Evolutionary conservation across 2,888 invertebrate genomes (phyloP), one percentile per base, ranked within the genome.

Genomic region (Philereme transversata): DNA sequence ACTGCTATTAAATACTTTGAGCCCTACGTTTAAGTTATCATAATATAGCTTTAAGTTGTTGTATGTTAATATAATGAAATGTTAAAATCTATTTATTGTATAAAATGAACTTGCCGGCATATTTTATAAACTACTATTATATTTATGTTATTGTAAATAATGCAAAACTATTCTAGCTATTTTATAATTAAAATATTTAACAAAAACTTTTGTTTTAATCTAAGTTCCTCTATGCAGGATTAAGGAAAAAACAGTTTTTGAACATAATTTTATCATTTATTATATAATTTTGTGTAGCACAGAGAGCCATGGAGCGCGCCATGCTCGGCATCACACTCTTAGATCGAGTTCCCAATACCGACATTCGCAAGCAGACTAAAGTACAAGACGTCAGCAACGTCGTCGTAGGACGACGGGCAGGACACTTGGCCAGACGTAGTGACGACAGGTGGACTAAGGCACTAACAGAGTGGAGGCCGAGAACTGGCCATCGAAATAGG

Each of bases 1-100:
- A 93, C 93, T 80, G 93, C 93, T 84, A 93, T 92, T 65, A 93
- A 93, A 83, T 93, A 93, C 81, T 92, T 92, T 79, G 93, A 93
- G 73, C 93, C 93, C 52, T 93, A 93, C 73, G 90, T 93, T 72
- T 93, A 90, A 83, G 71, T 60, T 72, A 73, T 70, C 64, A 73
- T 68, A 72, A 55, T 70, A 70, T 73, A 71, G 38, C 36, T 44
- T 62, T 73, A 69, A 56, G 57, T 59, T 68, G 70, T 67, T 76
- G 62, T 77, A 74, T 73, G 44, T 62, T 68, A 77, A 73, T 69
- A 78, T 78, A 79, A 81, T 82, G 70, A 75, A 82, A 77, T 83
- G 67, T 80, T 82, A 76, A 78, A 83, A 77, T 78, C 75, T 88
- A 91, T 90, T 91, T 90, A 88, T 90, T 89, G 81, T 87, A 84